Evolutionary conservation across 2,888 invertebrate species (phyloP), one percentile per base, ranked within the genome.

Genomic region (Pammene fasciana): DNA sequence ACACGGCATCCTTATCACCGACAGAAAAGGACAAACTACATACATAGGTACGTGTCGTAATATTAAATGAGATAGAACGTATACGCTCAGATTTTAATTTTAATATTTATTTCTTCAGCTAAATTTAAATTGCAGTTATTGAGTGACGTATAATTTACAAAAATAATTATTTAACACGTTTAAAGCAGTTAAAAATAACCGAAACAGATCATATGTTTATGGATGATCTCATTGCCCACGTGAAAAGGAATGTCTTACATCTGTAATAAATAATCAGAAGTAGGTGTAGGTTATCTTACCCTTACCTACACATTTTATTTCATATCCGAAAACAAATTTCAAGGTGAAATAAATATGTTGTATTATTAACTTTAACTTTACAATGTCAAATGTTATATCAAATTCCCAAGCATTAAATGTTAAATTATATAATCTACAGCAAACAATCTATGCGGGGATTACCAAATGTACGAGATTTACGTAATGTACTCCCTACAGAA

Each of bases 1-100:
- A 50, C 57, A 66, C 57, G 66, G 66, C 66, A 59, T 66, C 43
- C 66, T 66, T 66, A 59, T 34, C 52, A 54, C 41, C 9, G 38
- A 41, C 66, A 14, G 50, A 50, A 59, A 34, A 50, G 50, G 43
- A 59, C 66, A 18, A 66, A 45, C 45, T n/a, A 36, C 9, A 10
- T 6, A 45, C 45, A 13, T 26, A 26, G 1, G 26, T 26, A 26
- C 26, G 4, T 1, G 26, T 26, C 4, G 26, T 3, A 26, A 26
- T 26, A 26, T 26, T 26, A 26, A 26, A 26, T 26, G 26, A 26
- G 26, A 26, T 26, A 26, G 4, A 4, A 26, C 26, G 1, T 26
- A 26, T 26, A 3, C 4, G 26, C 26, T 26, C 1, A 26, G 1
- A 26, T 26, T 26, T 26, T 1, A 26, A 26, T 26, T 1, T 26